Evolutionary conservation across 2,888 invertebrate species (phyloP), one percentile per base, ranked within the genome.

Genomic region (Meliscaeva auricollis): DNA sequence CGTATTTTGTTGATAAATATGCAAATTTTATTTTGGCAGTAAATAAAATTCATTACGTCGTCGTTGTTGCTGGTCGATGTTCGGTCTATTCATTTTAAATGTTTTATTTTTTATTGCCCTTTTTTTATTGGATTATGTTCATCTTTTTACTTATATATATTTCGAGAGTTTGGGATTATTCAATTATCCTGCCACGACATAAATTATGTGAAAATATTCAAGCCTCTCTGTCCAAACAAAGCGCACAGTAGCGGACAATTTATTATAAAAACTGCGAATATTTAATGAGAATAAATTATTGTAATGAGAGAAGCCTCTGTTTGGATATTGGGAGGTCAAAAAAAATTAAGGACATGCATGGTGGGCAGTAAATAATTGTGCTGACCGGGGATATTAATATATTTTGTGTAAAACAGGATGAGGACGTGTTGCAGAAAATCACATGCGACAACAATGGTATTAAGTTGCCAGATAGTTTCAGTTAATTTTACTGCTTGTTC

Each of bases 21-120:
- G 85, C 76, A 81, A 85, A 85, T 85, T 85, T 58, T 72, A 73
- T 60, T 85, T 85, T 85, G 77, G 76, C 85, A 77, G 85, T 85
- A 85, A 85, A 85, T 85, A 85, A 85, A 85, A 73, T 81, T 85
- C 85, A 85, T 85, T 81, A 81, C 48, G 68, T 58, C 54, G 52
- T 75, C 73, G 20, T 66, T 66, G 66, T 66, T 66, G 66, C 48
- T 50, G 77, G 76, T 81, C 68, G 76, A 56, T 56, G 72, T n/a
- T 79, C 44, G 79, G 79, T 75, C 48, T 70, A 75, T 74, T 79
- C 83, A 46, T 79, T 84, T 84, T 20, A 54, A 17, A 15, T 48
- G 64, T 48, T 64, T 60, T 32, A 9, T 17, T 58, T 38, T 41
- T 41, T 58, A 4, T 4, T 8, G 32, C n/a, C 17, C n/a, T 50